Percentiles rank a stretch among this genome's conserved stretches.
These are phyloP conservation scores for Pangasius krempfi DNA, from an alignment of 2,797 vertebrate species.

Conservation along the genomic window DNA sequence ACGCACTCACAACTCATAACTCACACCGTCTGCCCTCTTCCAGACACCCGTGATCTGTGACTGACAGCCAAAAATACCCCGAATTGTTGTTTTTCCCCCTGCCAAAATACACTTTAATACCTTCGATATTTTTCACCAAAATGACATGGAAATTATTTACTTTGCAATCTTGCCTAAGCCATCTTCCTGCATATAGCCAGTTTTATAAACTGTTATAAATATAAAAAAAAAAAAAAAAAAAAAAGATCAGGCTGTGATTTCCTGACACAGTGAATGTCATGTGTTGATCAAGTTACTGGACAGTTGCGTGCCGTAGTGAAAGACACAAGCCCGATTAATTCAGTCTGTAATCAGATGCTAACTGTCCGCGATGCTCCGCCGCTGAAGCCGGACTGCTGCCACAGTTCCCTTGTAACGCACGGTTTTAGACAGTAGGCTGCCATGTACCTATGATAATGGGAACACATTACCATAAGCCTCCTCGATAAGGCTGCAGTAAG, in stretches of 20 bases:
- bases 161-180: not conserved
- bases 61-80: not conserved
- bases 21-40: not conserved
- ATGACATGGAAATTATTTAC: not conserved
- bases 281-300: not conserved
- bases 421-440: not conserved
- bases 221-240: no score
- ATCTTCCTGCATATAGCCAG: not conserved
- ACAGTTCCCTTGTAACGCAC: not conserved
- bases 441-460: not conserved
- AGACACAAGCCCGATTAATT: not conserved
- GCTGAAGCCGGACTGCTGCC: not conserved
- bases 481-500: constrained; percentile 95
- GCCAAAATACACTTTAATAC: no score
- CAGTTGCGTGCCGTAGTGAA: not conserved
- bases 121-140: no score
- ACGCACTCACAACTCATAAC: not conserved
- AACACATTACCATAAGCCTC: constrained; percentile 88
- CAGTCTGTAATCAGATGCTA: not conserved
- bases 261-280: not conserved
- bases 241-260: not conserved
- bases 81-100: not conserved
- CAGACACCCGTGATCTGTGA: not conserved
- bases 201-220: not conserved
- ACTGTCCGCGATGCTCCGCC: not conserved